Evolutionary conservation across 2,888 invertebrate genomes (phyloP), one percentile per base, ranked within the genome.

Genomic region (Linnaemya vulpina): DNA sequence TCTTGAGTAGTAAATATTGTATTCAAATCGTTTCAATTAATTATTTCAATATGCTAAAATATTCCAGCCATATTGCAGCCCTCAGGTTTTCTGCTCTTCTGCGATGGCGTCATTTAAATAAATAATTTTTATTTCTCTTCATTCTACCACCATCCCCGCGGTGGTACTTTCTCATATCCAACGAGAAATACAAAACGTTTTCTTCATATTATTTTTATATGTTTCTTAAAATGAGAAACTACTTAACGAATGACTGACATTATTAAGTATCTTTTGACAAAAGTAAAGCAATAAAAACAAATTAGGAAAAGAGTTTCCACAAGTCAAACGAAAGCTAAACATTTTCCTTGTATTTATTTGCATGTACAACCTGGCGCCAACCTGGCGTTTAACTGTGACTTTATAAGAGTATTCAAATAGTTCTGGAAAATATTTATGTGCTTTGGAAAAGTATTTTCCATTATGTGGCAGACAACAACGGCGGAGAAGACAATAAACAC

Each of bases 301-400:
- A 73, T 73, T 46, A 58, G 20, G 43, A 35, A 46, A 15, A 11
- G 9, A 17, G 20, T 30, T 46, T 51, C 9, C 7, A 8, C 8
- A 30, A 20, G 3, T 38, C 2, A 10, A 20, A 35, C 17, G 30
- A 51, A 35, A 51, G 35, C 1, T 30, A 13, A 8, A 49, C 1
- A 51, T 51, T 0, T 35, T 51, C 46, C 7, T 58, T 10, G 22
- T 49, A 73, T 46, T 60, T 49, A 49, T 49, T 70, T 40, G 30
- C 40, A 7, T 58, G 67, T 38, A 60, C 38, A 71, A 79, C 40
- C 73, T 67, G 65, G 35, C 67, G 73, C 43, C 25, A 67, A 49
- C 58, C n/a, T n/a, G n/a, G n/a, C n/a, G 17, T 49, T 67, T 40
- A 38, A 63, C 35, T 20, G n/a, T 13, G 11, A 20, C 20, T 43